Percentiles rank a stretch among this genome's conserved stretches.
Evolutionary conservation across 1,140 invertebrate species (phyloP).

Genomic region (Drosophila sturtevanti): DNA sequence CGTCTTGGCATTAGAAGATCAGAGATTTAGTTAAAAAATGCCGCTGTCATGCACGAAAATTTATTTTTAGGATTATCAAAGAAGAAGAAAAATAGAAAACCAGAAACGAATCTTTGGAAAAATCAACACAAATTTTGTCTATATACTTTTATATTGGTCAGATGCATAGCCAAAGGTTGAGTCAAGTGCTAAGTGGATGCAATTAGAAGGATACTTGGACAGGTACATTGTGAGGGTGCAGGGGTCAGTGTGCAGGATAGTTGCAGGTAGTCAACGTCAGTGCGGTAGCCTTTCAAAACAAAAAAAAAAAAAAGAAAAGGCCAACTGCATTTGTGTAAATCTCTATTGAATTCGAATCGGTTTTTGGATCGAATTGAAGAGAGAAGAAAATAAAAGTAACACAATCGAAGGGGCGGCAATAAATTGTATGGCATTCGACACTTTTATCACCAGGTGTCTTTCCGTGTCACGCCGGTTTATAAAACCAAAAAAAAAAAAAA

Average conservation of each 20-base stretch:
- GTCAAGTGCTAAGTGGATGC: constrained; percentile 72
- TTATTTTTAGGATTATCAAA: constrained; percentile 61
- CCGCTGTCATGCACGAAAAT: constrained; percentile 60
- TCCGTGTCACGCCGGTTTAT: not conserved
- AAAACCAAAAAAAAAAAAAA: constrained; percentile 1
- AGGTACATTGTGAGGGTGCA: constrained; percentile 8
- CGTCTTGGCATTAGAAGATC: not conserved
- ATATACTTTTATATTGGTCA: constrained; percentile 18
- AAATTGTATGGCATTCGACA: constrained; percentile 71
- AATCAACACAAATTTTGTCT: constrained; percentile 74
- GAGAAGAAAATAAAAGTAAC: not conserved
- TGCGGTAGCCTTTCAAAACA: constrained; percentile 2
- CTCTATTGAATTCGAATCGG: constrained; percentile 34
- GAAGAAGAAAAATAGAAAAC: constrained; percentile 1
- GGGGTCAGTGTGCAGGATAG: too few relatives aligned
- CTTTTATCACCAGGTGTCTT: constrained; percentile 56
- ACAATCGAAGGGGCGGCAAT: constrained; percentile 60
- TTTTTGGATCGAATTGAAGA: constrained; percentile 45
- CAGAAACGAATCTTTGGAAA: constrained; percentile 21
- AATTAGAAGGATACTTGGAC: constrained; percentile 55
- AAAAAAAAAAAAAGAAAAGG: too few relatives aligned
- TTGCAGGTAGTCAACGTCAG: not conserved
- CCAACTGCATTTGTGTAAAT: constrained; percentile 1
- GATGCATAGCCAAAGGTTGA: not conserved
- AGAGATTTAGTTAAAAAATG: constrained; percentile 25